Conservation (phyloP, 2,113 vertebrate genomes). For the Dasyurus viverrinus region DNA sequence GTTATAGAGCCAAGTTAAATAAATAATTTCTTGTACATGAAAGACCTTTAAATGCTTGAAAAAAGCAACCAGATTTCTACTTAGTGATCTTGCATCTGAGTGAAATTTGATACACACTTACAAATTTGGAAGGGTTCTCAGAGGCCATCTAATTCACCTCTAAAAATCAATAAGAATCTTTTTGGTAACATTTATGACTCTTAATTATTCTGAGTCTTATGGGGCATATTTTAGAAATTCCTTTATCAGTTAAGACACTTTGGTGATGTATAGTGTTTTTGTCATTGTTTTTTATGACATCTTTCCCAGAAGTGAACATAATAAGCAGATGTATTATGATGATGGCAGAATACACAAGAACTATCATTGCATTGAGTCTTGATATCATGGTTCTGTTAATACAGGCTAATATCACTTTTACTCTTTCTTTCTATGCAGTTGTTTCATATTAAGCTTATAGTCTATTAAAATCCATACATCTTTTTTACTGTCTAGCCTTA, state of each 20-base stretch:
- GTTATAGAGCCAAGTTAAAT: neutral
- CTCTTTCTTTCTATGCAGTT: neutral
- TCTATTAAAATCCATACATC: neutral
- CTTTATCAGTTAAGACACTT: neutral
- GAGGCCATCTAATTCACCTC: neutral
- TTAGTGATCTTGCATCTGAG: neutral
- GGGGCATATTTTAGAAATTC: neutral
- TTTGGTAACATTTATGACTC: neutral
- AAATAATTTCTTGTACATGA: neutral
- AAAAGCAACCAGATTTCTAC: neutral
- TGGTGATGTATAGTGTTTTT: neutral
- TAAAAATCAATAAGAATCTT: neutral
- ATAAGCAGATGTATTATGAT: neutral
- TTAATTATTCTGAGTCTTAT: neutral
- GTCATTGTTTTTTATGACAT: neutral
- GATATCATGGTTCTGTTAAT: neutral
- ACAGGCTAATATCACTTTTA: neutral
- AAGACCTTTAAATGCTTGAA: neutral
- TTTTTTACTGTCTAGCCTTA: neutral
- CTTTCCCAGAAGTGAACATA: neutral
- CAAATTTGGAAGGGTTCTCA: neutral
- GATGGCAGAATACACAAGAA: neutral
- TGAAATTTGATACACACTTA: neutral
- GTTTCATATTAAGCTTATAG: neutral
- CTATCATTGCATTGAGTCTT: neutral